Base-by-base conservation (phyloP, 2,888 invertebrate species). In the Dryomyza anilis region DNA sequence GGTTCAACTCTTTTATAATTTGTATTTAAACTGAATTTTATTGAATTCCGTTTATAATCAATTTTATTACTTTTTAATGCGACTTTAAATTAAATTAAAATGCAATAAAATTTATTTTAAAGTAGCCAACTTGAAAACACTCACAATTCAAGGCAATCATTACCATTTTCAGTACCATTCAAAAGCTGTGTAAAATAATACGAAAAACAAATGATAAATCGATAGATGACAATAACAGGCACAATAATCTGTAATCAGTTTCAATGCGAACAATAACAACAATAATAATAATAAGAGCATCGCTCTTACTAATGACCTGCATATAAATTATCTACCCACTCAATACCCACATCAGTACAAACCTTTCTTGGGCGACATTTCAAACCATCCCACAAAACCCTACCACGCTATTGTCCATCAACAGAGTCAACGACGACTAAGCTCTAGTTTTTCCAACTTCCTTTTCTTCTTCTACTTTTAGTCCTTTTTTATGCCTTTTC, bases 21-120 rank as follows among this genome's bases (percentile, higher is more conserved):
- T n/a, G n/a, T n/a, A n/a, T n/a, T n/a, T n/a, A n/a, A n/a, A n/a
- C n/a, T n/a, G n/a, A n/a, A n/a, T n/a, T n/a, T n/a, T n/a, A n/a
- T n/a, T n/a, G n/a, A 43, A 43, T 5, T 43, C n/a, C 6, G 43
- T n/a, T 6, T 6, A 14, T 43, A 8, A 14, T n/a, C n/a, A 64
- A 68, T 66, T 65, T 65, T 64, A 70, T 68, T 63, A 43, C 23
- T 64, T 63, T 71, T 71, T 67, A 69, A 71, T 30, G 48, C 12
- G 30, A 23, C 46, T 48, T 10, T 19, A 30, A 59, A 59, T 72
- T 66, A 48, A 69, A 72, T 71, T 69, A 71, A 71, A 72, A 39
- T 59, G 64, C 68, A 57, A 68, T 71, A 70, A 71, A 72, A 69
- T 43, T 53, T 10, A 46, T 33, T 59, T 21, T 48, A 52, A 52